These are phyloP conservation scores for Auanema freiburgensis DNA, from an alignment of 2,888 invertebrate genomes.

Conservation along the genomic window DNA sequence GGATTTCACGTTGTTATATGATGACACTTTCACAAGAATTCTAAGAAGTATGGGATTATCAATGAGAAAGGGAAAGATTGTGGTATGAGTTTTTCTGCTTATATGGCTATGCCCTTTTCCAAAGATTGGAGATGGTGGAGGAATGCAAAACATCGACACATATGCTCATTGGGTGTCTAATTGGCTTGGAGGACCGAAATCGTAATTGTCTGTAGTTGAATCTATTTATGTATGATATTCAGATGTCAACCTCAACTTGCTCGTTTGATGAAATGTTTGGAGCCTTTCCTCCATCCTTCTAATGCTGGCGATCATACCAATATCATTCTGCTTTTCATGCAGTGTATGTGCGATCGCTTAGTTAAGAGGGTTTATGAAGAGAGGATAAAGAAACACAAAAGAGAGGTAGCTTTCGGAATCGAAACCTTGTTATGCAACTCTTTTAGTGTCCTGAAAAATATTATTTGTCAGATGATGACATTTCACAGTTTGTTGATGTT, in stretches of 20 bases:
- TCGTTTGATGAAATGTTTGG: slow-evolving; percentile 36
- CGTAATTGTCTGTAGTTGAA: neutral
- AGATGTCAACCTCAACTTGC: slow-evolving; percentile 31
- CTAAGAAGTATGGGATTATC: slow-evolving; percentile 33
- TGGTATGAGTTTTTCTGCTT: slow-evolving; percentile 4
- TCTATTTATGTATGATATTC: slow-evolving; percentile 4
- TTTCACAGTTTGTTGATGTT: slow-evolving; percentile 19
- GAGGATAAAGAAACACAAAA: slow-evolving; percentile 20
- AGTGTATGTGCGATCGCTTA: slow-evolving; percentile 12
- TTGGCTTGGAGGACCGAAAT: slow-evolving; percentile 18
- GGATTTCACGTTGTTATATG: slow-evolving; percentile 27
- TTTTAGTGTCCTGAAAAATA: slow-evolving; percentile 21
- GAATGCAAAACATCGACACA: slow-evolving; percentile 9
- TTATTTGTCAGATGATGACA: slow-evolving; percentile 34
- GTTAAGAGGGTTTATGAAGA: slow-evolving; percentile 23
- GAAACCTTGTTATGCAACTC: neutral
- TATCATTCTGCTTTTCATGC: slow-evolving; percentile 23
- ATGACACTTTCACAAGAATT: slow-evolving; percentile 35
- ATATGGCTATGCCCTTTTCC: neutral
- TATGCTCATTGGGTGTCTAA: slow-evolving; percentile 17
- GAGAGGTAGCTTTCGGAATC: no score
- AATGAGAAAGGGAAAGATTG: slow-evolving; percentile 28
- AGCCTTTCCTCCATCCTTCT: slow-evolving; percentile 34
- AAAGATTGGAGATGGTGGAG: slow-evolving; percentile 16
- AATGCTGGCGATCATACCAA: slow-evolving; percentile 29